Conservation (phyloP, 2,888 invertebrate genomes). For the Bruchidius siliquastri region DNA sequence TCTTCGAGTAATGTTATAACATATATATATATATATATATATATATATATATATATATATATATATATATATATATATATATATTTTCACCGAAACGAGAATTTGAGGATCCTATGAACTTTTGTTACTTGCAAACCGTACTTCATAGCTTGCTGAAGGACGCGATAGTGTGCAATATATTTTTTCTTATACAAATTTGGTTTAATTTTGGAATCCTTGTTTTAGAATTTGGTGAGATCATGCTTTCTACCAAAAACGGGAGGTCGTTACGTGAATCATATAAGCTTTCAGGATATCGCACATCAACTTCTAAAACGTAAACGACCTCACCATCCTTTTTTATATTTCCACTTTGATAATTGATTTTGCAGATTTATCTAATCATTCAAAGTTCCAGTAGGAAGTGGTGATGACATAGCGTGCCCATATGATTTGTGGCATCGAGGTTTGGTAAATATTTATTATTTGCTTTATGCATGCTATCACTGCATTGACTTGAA, state of each 20-base stretch:
- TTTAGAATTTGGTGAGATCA: conserved; percentile 1
- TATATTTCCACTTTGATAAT: no score
- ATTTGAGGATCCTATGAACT: conserved; percentile 5
- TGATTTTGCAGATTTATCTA: background rate
- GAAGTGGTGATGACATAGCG: conserved; percentile 4
- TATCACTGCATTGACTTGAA: conserved; percentile 7
- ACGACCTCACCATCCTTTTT: no score
- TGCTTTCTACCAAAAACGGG: conserved; percentile 10
- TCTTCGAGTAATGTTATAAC: no score
- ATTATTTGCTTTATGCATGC: conserved; percentile 6
- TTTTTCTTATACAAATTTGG: conserved; percentile 10
- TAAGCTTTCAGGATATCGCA: conserved; percentile 7
- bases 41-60: no score
- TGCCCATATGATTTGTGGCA: conserved; percentile 3
- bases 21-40: no score
- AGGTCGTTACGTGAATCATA: conserved; percentile 10
- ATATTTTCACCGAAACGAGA: conserved; percentile 23
- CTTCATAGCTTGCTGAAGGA: conserved; percentile 12
- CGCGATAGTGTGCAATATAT: conserved; percentile 9
- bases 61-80: no score
- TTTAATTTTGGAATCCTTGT: conserved; percentile 8
- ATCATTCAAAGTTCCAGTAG: background rate
- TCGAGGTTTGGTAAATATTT: conserved; percentile 1
- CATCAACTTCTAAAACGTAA: no score
- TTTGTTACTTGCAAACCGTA: conserved; percentile 8